Evolutionary conservation across 1,140 invertebrate genomes (phyloP).

Genomic region (Panonychus citri): DNA sequence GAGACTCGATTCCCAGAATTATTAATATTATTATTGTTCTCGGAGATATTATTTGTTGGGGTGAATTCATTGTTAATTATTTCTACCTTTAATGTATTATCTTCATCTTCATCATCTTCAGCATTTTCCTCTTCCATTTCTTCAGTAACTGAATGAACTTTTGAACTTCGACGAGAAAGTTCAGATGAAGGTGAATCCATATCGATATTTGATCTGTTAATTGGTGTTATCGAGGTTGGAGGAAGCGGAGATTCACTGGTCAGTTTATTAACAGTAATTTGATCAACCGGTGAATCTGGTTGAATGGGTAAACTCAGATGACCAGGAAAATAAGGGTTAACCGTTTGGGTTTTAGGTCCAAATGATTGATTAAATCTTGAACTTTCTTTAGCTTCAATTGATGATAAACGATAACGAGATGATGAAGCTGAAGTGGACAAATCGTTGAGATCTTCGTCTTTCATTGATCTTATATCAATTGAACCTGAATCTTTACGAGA

Average conservation of each 20-base stretch:
- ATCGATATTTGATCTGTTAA: neutral
- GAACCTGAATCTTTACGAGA: no score
- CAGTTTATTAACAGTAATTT: neutral
- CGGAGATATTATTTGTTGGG: neutral
- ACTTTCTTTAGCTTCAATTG: neutral
- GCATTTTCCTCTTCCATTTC: neutral
- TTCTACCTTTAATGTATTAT: no score
- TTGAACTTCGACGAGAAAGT: neutral
- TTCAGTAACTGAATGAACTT: neutral
- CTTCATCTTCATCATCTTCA: no score
- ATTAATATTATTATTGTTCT: neutral
- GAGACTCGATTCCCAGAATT: neutral
- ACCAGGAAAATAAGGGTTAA: neutral
- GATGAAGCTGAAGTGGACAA: neutral
- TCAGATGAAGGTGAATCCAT: neutral
- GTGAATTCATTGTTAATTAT: no score
- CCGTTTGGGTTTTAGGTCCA: neutral
- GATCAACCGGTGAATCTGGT: neutral
- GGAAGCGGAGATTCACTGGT: neutral
- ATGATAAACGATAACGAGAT: neutral
- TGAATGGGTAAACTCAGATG: neutral
- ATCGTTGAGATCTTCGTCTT: neutral
- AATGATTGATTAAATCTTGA: neutral
- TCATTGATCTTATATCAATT: neutral
- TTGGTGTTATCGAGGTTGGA: neutral